Conservation (phyloP, 2,113 vertebrate genomes). For the Trinectes maculatus region DNA sequence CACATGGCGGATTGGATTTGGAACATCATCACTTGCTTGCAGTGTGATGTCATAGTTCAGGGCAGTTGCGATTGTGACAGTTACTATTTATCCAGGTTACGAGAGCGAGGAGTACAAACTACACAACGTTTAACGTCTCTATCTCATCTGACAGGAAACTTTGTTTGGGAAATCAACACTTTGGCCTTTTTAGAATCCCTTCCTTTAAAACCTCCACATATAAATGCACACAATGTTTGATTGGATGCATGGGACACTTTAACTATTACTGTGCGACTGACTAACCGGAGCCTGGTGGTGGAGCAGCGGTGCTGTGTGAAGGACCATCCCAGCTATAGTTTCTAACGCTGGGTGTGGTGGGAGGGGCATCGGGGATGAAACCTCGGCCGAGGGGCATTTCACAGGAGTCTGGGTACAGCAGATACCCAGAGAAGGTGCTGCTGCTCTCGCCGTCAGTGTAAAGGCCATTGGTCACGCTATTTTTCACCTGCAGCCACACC, state of each 20-base stretch:
- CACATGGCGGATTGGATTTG: background rate
- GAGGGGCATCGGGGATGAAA: rapidly evolving
- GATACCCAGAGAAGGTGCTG: slow-evolving; percentile 77
- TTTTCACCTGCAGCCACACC: slow-evolving; percentile 81
- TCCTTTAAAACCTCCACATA: slow-evolving; percentile 38
- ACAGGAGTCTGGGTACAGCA: slow-evolving; percentile 77
- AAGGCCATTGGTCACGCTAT: slow-evolving; percentile 62
- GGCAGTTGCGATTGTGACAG: too few species aligned
- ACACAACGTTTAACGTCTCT: too few species aligned
- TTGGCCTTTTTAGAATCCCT: slow-evolving; percentile 14
- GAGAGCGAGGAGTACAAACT: too few species aligned
- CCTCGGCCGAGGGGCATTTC: background rate
- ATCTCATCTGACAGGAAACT: background rate
- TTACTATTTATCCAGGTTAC: background rate
- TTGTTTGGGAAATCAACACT: background rate
- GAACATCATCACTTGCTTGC: too few species aligned
- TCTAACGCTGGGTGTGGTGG: rapidly evolving
- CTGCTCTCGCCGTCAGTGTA: slow-evolving; percentile 47
- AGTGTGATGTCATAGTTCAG: too few species aligned
- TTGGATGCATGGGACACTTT: slow-evolving; percentile 20
- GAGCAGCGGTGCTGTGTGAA: rapidly evolving
- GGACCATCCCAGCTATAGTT: slow-evolving; percentile 12
- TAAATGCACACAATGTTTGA: slow-evolving; percentile 46
- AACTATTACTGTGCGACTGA: slow-evolving; percentile 3
- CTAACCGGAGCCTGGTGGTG: background rate